phyloP scores from a whole-genome alignment of 2,888 invertebrate species.

The Epinotia brunnichana region DNA sequence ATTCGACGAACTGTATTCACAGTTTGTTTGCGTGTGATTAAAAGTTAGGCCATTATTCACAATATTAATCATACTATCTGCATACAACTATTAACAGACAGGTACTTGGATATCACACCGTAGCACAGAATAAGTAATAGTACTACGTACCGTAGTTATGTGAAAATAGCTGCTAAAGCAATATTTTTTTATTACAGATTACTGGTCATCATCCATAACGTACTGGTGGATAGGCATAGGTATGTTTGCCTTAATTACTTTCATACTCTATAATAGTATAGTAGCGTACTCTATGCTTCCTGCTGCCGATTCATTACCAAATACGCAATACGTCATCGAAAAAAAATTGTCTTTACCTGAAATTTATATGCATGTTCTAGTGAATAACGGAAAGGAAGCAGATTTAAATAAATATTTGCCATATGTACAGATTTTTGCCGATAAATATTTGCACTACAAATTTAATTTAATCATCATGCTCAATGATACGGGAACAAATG shows the following conservation, averaged over 20 bases:
- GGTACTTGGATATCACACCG: too few relatives aligned
- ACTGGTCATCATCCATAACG: slow-evolving; percentile 67
- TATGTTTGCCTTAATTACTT: slow-evolving; percentile 68
- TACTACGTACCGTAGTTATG: too few relatives aligned
- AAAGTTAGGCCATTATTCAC: too few relatives aligned
- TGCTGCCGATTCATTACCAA: slow-evolving; percentile 50
- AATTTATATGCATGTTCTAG: slow-evolving; percentile 70
- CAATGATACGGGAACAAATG: slow-evolving; percentile 61
- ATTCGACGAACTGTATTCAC: too few relatives aligned
- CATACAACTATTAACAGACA: too few relatives aligned
- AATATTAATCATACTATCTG: too few relatives aligned
- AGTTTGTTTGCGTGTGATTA: too few relatives aligned
- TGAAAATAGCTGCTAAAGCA: too few relatives aligned
- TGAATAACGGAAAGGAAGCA: slow-evolving; percentile 56
- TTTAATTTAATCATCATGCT: slow-evolving; percentile 66
- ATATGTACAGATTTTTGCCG: slow-evolving; percentile 62
- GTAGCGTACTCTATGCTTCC: slow-evolving; percentile 63
- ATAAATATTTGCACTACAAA: slow-evolving; percentile 62
- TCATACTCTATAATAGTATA: slow-evolving; percentile 70
- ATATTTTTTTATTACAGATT: slow-evolving; percentile 61
- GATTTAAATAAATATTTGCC: slow-evolving; percentile 63
- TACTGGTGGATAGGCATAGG: slow-evolving; percentile 75
- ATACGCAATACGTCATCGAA: slow-evolving; percentile 44
- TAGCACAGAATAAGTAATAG: too few relatives aligned
- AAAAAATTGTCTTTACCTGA: slow-evolving; percentile 49